phyloP scores from a whole-genome alignment of 2,797 vertebrate genomes.

The Scyliorhinus canicula region DNA sequence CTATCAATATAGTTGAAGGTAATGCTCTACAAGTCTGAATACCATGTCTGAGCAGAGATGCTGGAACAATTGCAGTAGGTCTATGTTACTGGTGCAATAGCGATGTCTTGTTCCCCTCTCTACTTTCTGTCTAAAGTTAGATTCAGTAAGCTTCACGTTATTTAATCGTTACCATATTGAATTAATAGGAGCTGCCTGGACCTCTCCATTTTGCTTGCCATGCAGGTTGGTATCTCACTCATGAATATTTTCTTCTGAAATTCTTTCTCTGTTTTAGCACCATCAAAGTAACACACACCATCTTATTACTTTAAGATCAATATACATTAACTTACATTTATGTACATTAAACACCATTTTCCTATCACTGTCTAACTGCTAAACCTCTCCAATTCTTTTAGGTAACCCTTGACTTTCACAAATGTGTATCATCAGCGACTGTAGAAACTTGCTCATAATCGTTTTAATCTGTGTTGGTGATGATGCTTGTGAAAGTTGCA shows the following conservation, averaged over 20 bases:
- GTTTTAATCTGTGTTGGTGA: neutral
- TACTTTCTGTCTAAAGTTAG: no score
- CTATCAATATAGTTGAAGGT: neutral
- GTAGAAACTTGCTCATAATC: neutral
- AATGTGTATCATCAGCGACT: neutral
- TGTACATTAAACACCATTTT: slow-evolving; percentile 30
- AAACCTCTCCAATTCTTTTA: neutral
- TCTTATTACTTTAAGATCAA: neutral
- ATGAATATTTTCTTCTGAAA: neutral
- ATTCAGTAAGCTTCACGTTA: neutral
- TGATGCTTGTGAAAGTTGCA: neutral
- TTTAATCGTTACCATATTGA: no score
- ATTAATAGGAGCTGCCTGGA: no score
- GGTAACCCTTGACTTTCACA: neutral
- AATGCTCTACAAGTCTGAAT: neutral
- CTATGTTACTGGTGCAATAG: neutral
- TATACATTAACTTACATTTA: slow-evolving; percentile 29
- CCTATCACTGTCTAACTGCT: neutral
- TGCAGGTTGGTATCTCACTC: neutral
- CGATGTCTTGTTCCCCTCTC: neutral
- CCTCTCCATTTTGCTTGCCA: neutral
- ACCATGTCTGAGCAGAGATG: neutral
- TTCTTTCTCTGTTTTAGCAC: neutral
- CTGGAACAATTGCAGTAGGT: neutral
- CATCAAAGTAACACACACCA: neutral